Base-by-base conservation (phyloP, 2,888 invertebrate genomes). In the Epistrophella euchroma region DNA sequence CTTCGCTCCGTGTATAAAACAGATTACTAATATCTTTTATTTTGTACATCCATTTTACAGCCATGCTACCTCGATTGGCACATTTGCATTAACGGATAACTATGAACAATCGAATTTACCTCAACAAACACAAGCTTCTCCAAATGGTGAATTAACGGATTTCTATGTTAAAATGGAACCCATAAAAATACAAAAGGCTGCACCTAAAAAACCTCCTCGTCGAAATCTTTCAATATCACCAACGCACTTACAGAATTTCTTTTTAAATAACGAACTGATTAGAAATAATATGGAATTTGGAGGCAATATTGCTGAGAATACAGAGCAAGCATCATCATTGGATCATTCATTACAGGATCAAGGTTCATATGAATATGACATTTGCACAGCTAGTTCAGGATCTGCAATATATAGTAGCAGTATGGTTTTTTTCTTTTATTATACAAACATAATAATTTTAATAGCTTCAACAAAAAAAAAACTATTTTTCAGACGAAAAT, bases 131-230 rank as follows among this genome's bases (percentile, higher is more conserved):
- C 37, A 37, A 66, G 10, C 22, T 40, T 60, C 37, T 47, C 50
- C 37, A 4, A 71, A 79, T 47, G 71, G 37, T 6, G 35, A 64
- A 11, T 28, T 58, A 25, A 10, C 60, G 1, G 77, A 83, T 4
- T 79, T 83, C n/a, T 75, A 83, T 55, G 60, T 73, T 7, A 73
- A 73, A 73, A 76, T 75, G 75, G 55, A 58, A 1, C 55, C 85
- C 2, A 68, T 70, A 10, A 80, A 80, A 55, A 40, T 78, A 15
- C 73, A 78, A 52, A 68, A 55, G n/a, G 37, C 80, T 19, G 80
- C 97, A 74, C 97, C 97, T 60, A 97, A 97, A 93, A 97, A 97
- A 92, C 97, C 97, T 85, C 97, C 97, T 3, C 94, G 97, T 68
- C 94, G 97, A 88, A 97, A 97, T 92, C 94, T 97, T 74, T 97